Percentiles rank a stretch among this genome's conserved stretches.
Evolutionary conservation across 2,888 invertebrate species (phyloP).

Genomic region (Stenichneumon culpator): DNA sequence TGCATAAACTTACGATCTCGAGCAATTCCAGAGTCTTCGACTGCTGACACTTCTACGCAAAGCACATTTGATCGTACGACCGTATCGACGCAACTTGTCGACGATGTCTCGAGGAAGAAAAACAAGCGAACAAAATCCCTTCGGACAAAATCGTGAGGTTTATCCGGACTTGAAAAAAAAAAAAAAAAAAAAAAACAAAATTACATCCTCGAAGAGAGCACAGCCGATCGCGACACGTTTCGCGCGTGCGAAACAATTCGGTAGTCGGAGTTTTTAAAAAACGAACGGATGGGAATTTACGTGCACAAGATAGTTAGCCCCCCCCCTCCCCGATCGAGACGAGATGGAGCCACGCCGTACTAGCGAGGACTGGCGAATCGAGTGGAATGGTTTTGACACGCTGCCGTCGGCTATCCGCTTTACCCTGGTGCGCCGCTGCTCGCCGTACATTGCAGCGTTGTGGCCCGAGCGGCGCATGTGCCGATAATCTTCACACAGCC

Average conservation of each 20-base stretch:
- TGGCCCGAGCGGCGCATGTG: constrained; percentile 81
- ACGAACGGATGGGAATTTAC: not conserved
- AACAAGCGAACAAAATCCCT: not conserved
- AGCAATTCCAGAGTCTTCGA: constrained; percentile 29
- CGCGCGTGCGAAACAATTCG: constrained; percentile 1
- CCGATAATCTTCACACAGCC: constrained; percentile 81
- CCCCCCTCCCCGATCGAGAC: constrained; percentile 58
- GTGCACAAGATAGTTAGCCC: not conserved
- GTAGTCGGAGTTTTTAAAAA: not conserved
- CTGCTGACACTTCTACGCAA: constrained; percentile 7
- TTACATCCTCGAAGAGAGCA: not conserved
- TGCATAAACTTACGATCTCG: constrained; percentile 43
- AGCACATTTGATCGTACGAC: constrained; percentile 3
- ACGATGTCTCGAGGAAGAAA: not conserved
- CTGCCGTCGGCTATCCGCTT: constrained; percentile 78
- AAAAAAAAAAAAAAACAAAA: not conserved
- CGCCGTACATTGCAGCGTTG: constrained; percentile 56
- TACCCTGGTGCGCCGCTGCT: constrained; percentile 62
- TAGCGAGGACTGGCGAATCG: constrained; percentile 76
- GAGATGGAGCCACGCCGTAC: constrained; percentile 80
- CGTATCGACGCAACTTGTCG: not conserved
- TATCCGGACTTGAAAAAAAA: not conserved
- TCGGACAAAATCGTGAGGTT: not conserved
- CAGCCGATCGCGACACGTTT: not conserved
- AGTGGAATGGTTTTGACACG: constrained; percentile 82